A percentile compares a stretch with the other conserved stretches of the same genome.
Conservation (phyloP, 2,797 vertebrate species). For the Petrocephalus schoutedeni region DNA sequence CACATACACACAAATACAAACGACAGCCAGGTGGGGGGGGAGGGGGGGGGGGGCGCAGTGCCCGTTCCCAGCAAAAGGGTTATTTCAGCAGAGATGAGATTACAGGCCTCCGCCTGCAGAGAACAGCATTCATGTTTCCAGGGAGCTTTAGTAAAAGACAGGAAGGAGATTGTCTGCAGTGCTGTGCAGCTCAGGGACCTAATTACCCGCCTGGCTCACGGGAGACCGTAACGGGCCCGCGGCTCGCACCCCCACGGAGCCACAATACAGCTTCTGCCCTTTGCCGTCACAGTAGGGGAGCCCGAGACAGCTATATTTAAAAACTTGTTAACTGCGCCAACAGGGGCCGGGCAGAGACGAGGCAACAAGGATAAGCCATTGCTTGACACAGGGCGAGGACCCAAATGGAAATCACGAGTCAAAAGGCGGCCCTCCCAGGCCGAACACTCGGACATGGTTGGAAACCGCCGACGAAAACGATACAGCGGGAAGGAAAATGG, state of each 20-base stretch:
- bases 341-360: not conserved
- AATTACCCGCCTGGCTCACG: not conserved
- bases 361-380: not conserved
- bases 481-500: not conserved
- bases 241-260: not conserved
- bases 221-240: not conserved
- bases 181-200: not conserved
- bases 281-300: not conserved
- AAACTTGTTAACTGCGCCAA: conserved; percentile 33
- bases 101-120: not conserved
- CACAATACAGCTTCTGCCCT: not conserved
- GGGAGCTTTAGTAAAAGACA: not conserved
- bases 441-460: not conserved
- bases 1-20: not conserved
- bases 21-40: not conserved
- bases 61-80: not conserved
- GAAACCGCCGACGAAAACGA: not conserved
- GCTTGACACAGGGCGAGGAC: not conserved
- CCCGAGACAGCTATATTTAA: conserved; percentile 48
- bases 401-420: not conserved
- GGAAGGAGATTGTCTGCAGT: not conserved
- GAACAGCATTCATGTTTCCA: not conserved
- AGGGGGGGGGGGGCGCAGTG: not conserved
- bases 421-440: not conserved
- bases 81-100: not conserved